These are phyloP conservation scores for Stenodera caucasica DNA, from an alignment of 2,888 invertebrate genomes.

Conservation along the genomic window DNA sequence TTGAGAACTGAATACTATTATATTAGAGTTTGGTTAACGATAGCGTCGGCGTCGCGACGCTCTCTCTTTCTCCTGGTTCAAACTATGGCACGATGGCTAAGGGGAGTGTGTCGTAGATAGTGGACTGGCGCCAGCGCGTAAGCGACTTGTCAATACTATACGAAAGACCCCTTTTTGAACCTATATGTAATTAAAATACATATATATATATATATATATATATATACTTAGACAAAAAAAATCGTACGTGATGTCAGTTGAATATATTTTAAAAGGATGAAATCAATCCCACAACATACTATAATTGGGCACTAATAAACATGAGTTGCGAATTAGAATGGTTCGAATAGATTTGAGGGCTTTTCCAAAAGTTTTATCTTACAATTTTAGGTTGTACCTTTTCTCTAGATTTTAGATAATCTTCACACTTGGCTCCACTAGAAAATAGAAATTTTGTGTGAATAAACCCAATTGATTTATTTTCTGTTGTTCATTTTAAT, in stretches of 20 bases:
- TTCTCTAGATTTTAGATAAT: no score
- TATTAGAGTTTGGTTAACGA: not conserved
- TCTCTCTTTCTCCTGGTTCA: constrained; percentile 23
- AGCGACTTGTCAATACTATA: constrained; percentile 27
- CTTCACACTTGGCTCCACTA: not conserved
- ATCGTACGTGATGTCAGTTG: not conserved
- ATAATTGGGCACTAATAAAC: not conserved
- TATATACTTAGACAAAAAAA: not conserved
- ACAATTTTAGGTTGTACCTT: no score
- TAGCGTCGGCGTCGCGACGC: constrained; percentile 38
- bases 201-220: not conserved
- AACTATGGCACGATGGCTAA: constrained; percentile 24
- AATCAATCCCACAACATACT: not conserved
- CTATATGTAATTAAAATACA: no score
- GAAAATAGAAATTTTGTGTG: not conserved
- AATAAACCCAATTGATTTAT: not conserved
- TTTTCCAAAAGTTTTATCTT: no score
- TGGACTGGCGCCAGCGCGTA: constrained; percentile 31
- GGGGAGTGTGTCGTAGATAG: constrained; percentile 34
- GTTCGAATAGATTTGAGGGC: not conserved
- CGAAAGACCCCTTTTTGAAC: constrained; percentile 7
- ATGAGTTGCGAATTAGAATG: no score
- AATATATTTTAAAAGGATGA: not conserved
- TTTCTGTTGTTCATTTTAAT: not conserved
- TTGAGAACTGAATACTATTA: constrained; percentile 15